Conservation (phyloP, 2,113 vertebrate species). For the Carassius auratus region DNA sequence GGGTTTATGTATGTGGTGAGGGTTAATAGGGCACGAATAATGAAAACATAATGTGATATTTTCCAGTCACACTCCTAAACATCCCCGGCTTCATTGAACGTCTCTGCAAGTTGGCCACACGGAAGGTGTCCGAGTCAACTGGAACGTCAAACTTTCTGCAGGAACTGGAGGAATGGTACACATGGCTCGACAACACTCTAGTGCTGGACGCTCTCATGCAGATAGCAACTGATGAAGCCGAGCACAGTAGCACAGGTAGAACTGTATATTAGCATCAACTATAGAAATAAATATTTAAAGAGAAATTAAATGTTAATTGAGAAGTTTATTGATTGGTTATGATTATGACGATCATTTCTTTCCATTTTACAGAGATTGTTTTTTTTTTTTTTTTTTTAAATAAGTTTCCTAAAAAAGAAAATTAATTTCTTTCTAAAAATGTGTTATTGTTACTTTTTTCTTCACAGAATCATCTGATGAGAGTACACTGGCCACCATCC, state of each 20-base stretch:
- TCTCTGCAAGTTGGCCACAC: conserved; percentile 92
- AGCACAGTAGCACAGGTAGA: conserved; percentile 92
- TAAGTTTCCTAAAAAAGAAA: background rate
- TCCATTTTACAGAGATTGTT: too few species aligned
- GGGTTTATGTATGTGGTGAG: background rate
- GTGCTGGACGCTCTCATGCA: conserved; percentile 96
- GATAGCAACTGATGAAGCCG: conserved; percentile 93
- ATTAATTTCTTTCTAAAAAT: background rate
- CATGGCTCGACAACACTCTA: conserved; percentile 94
- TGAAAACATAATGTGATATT: background rate
- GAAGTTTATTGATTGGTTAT: background rate
- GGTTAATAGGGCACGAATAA: background rate
- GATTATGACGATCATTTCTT: background rate
- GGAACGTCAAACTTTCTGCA: conserved; percentile 88
- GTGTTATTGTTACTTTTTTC: background rate
- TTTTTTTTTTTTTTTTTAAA: too few species aligned
- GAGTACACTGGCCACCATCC: conserved; percentile 85
- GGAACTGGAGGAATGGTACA: conserved; percentile 98
- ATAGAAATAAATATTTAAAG: background rate
- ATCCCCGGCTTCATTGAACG: conserved; percentile 98
- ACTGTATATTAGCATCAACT: background rate
- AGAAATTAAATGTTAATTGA: background rate
- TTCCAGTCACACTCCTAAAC: conserved; percentile 88
- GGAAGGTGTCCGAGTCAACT: conserved; percentile 94
- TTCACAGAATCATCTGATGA: conserved; percentile 90